Conservation (phyloP, 2,888 invertebrate genomes). For the Smittia aterrima region DNA sequence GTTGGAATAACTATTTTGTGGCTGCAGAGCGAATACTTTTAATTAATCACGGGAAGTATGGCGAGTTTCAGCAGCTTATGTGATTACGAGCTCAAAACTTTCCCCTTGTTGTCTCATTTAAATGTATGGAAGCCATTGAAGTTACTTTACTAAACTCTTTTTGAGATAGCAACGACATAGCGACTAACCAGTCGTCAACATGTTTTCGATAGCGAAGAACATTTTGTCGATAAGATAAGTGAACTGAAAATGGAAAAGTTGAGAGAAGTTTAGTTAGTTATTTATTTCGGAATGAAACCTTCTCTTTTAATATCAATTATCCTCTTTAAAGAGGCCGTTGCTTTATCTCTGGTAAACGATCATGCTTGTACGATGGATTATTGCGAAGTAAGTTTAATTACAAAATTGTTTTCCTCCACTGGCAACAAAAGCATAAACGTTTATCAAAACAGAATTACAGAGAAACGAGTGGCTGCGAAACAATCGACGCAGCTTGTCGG, state of each 20-base stretch:
- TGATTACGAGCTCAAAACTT: background rate
- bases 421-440: too few relatives aligned
- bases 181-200: background rate
- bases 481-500: conserved; percentile 54
- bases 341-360: background rate
- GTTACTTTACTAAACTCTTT: too few relatives aligned
- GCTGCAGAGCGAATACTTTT: background rate
- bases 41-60: background rate
- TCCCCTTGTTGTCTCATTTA: too few relatives aligned
- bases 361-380: conserved; percentile 35
- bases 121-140: background rate
- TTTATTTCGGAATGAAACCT: background rate
- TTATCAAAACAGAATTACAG: conserved; percentile 22
- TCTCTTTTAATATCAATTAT: background rate
- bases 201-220: background rate
- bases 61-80: background rate
- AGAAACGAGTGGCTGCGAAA: conserved; percentile 49
- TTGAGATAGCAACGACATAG: background rate
- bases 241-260: background rate
- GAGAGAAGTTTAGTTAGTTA: background rate
- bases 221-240: background rate
- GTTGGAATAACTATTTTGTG: background rate
- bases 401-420: background rate
- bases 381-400: conserved; percentile 26
- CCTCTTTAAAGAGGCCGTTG: background rate